phyloP scores from a whole-genome alignment of 2,113 vertebrate genomes.

The Ceyx margarethae region DNA sequence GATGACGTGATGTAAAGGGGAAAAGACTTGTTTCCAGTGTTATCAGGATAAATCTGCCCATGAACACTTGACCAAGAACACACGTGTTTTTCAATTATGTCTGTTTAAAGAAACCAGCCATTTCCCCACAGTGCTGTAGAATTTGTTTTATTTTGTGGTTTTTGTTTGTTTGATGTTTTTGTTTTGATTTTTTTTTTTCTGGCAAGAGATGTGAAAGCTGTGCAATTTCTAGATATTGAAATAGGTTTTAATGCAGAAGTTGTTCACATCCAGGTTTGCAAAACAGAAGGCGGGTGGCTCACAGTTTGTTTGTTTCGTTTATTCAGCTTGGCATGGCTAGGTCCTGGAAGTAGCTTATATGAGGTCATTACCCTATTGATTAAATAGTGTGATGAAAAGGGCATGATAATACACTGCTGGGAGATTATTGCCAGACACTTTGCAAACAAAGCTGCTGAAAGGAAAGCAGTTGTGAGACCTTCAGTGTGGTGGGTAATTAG shows the following conservation, averaged over 20 bases:
- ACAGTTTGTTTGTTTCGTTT: conserved; percentile 63
- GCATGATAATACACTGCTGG: conserved; percentile 70
- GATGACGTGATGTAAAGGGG: conserved; percentile 41
- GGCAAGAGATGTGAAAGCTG: conserved; percentile 35
- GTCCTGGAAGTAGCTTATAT: conserved; percentile 54
- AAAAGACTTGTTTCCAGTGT: conserved; percentile 41
- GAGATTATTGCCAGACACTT: conserved; percentile 77
- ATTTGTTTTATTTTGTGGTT: background rate
- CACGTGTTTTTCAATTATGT: conserved; percentile 40
- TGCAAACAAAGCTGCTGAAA: conserved; percentile 75
- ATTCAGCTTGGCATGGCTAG: conserved; percentile 65
- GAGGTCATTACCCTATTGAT: conserved; percentile 78
- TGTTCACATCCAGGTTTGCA: conserved; percentile 15
- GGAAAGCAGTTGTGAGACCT: conserved; percentile 65
- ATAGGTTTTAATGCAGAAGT: conserved; percentile 38
- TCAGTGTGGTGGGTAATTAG: conserved; percentile 68
- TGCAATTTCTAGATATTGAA: conserved; percentile 11
- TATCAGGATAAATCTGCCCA: conserved; percentile 54
- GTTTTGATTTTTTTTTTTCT: background rate
- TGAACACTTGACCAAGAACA: conserved; percentile 42
- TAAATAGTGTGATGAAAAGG: conserved; percentile 79
- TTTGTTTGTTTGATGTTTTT: background rate
- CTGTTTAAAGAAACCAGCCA: conserved; percentile 31
- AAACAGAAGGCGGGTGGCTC: background rate
- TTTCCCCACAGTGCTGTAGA: background rate